Base-by-base conservation (phyloP, 2,888 invertebrate species). In the Apodemia hepburni region DNA sequence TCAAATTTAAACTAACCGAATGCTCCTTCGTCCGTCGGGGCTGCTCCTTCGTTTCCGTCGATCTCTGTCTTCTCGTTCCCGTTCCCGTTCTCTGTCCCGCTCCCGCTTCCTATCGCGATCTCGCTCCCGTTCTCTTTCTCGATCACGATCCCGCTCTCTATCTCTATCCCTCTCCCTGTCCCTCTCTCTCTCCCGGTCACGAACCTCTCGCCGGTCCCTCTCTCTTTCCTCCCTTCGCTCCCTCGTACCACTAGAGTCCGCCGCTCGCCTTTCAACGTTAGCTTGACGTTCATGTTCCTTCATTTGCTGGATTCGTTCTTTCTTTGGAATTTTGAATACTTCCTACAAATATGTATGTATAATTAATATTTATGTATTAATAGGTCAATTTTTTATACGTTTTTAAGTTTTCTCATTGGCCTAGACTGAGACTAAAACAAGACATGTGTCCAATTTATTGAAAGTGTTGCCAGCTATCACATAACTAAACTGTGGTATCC, bases 231-330 rank as follows among this genome's bases (percentile, higher is more conserved):
- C 69, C 4, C 82, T 79, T 0, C 78, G 73, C 58, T 88, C 88
- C 0, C 88, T 75, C 3, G 87, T 75, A 0, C 88, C 92, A 64
- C 89, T 91, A 0, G 89, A 87, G 66, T 89, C 91, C 0, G 90
- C 91, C 17, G 89, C 90, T 29, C 90, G 79, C 1, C 89, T 74
- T 61, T 89, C 91, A 0, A 91, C 93, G 88, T 97, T 97, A 8
- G 97, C 98, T 91, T 98, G 97, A 47, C 97, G 92, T 86, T 98
- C 98, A 78, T 98, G 98, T 78, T 97, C 97, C 78, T 98, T 98
- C 96, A 98, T 97, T 82, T 98, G 97, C 77, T 98, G 98, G 66
- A 98, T 96, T 64, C 97, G 93, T 79, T 98, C 97, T 72, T 97
- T 97, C 85, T 98, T 98, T 1, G 98, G 98, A 76, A 98, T 98